These are phyloP conservation scores for Phyllostomus hastatus DNA, from an alignment of 2,113 vertebrate species.

Conservation along the genomic window DNA sequence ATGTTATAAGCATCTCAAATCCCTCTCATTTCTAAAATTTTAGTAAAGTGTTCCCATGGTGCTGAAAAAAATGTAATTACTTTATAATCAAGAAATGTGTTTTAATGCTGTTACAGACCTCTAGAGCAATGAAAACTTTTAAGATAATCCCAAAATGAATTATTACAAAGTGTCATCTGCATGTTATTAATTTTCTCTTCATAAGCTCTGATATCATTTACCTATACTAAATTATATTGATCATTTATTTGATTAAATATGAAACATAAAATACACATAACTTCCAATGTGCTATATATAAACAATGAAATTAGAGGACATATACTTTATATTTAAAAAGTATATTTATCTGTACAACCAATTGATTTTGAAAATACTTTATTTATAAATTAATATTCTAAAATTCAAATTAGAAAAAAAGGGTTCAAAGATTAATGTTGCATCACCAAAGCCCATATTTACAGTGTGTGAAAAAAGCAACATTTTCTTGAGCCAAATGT, in stretches of 20 bases:
- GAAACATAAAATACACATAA: constrained; percentile 45
- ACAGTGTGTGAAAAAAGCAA: background rate
- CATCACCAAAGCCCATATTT: background rate
- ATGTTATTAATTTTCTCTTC: constrained; percentile 76
- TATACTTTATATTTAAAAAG: background rate
- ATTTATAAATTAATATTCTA: background rate
- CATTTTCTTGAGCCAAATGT: background rate
- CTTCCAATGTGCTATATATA: background rate
- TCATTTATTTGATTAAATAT: constrained; percentile 71
- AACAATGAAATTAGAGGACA: background rate
- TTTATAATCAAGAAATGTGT: constrained; percentile 72
- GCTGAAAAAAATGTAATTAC: constrained; percentile 64
- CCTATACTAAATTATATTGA: constrained; percentile 63
- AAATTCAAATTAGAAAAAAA: background rate
- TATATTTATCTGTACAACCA: background rate
- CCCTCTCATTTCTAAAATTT: constrained; percentile 27
- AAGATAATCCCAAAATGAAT: constrained; percentile 60
- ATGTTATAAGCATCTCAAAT: constrained; percentile 49
- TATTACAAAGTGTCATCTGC: constrained; percentile 73
- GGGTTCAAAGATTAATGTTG: background rate
- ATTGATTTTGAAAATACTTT: background rate
- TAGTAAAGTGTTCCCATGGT: constrained; percentile 66
- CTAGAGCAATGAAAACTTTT: constrained; percentile 63
- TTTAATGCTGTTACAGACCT: constrained; percentile 64
- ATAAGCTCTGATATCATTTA: constrained; percentile 74